phyloP scores from a whole-genome alignment of 2,888 invertebrate genomes.

The Erpobdella octoculata region DNA sequence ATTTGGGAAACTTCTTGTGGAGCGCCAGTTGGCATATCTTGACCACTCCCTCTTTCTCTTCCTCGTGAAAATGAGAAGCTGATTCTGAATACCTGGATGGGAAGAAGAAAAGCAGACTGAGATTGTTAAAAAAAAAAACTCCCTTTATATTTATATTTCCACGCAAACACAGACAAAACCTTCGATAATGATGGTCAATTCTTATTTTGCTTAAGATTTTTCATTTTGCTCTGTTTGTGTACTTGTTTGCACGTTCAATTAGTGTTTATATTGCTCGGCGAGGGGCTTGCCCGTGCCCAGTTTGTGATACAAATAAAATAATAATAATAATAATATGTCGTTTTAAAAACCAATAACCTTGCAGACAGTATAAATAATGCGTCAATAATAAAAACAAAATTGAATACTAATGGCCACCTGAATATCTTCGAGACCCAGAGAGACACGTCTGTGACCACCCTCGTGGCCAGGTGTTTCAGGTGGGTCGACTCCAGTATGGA shows the following conservation, averaged over 20 bases:
- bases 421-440: slow-evolving; percentile 80
- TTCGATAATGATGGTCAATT: background rate
- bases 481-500: slow-evolving; percentile 72
- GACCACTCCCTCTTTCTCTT: slow-evolving; percentile 76
- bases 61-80: slow-evolving; percentile 77
- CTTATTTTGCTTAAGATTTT: background rate
- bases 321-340: too few relatives aligned
- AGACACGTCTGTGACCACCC: slow-evolving; percentile 75
- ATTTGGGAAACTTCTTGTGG: slow-evolving; percentile 72
- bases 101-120: background rate
- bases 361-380: too few relatives aligned
- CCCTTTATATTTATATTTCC: background rate
- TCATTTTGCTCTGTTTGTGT: too few relatives aligned
- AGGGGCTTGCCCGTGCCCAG: too few relatives aligned
- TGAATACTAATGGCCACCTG: too few relatives aligned
- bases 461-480: slow-evolving; percentile 69
- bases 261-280: too few relatives aligned
- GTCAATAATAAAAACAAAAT: too few relatives aligned
- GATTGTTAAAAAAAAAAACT: background rate
- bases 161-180: background rate
- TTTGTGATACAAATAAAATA: too few relatives aligned
- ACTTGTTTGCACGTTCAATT: too few relatives aligned
- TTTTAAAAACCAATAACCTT: too few relatives aligned
- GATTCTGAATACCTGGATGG: slow-evolving; percentile 67
- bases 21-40: slow-evolving; percentile 71